Conservation (phyloP, 2,888 invertebrate species). For the Liposcelis brunnea region DNA sequence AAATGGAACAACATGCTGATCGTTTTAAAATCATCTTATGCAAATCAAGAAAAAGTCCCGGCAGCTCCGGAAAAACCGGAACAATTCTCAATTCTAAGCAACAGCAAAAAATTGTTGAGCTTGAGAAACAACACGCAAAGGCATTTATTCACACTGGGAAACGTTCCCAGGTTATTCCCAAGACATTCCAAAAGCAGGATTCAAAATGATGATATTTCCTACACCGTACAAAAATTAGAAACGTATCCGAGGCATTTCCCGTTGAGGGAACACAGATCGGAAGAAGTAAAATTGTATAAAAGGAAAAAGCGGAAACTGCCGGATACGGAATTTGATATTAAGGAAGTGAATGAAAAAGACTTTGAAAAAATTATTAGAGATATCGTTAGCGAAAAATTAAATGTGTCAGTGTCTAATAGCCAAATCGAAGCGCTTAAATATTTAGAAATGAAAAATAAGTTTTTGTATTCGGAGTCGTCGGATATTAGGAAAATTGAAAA, state of each 20-base stretch:
- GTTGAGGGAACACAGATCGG: too few relatives aligned
- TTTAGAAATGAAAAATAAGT: not conserved
- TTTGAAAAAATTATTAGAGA: slow-evolving; percentile 5
- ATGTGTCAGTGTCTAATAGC: slow-evolving; percentile 5
- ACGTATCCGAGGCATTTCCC: too few relatives aligned
- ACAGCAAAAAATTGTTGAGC: too few relatives aligned
- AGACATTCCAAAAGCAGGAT: too few relatives aligned
- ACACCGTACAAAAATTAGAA: too few relatives aligned
- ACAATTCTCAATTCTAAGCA: too few relatives aligned
- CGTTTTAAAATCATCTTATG: slow-evolving; percentile 35
- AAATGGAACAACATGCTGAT: slow-evolving; percentile 37
- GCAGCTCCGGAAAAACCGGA: too few relatives aligned
- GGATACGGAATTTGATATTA: slow-evolving; percentile 22
- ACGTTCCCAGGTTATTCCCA: too few relatives aligned
- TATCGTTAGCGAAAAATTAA: slow-evolving; percentile 3
- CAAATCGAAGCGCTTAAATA: not conserved
- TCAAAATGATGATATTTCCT: too few relatives aligned
- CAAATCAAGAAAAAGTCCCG: not conserved
- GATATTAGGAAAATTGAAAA: slow-evolving; percentile 34
- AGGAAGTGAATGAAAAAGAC: slow-evolving; percentile 3
- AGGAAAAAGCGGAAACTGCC: slow-evolving; percentile 23
- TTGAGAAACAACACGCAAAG: too few relatives aligned
- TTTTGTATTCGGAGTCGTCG: slow-evolving; percentile 30
- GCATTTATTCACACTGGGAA: too few relatives aligned
- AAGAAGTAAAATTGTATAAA: too few relatives aligned